Percentiles rank a stretch among this genome's conserved stretches.
phyloP scores from a whole-genome alignment of 2,797 vertebrate genomes.

The Rhabdophis nuchalis region DNA sequence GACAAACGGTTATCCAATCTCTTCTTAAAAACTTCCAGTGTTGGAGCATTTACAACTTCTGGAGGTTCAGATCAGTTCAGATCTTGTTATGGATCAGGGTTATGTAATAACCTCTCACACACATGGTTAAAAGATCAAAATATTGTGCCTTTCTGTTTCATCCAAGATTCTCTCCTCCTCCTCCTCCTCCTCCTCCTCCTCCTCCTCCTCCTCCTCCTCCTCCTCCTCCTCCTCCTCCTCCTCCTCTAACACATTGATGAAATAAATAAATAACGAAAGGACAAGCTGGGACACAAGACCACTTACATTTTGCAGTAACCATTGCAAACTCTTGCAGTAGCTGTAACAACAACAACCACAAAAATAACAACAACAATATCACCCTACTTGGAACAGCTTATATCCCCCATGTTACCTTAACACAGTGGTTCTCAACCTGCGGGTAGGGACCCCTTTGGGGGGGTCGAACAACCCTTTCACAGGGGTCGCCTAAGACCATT shows the following conservation, averaged over 20 bases:
- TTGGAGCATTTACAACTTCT: no score
- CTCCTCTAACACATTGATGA: not conserved
- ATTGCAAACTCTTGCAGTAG: not conserved
- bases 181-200: no score
- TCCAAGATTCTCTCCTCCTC: not conserved
- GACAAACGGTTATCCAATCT: no score
- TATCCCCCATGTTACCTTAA: no score
- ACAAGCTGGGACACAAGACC: not conserved
- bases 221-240: not conserved
- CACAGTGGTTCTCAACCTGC: no score
- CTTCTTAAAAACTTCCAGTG: no score
- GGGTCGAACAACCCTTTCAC: no score
- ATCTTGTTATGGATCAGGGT: not conserved
- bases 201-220: not conserved
- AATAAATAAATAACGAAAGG: not conserved
- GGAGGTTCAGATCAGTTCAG: not conserved
- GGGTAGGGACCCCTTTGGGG: no score
- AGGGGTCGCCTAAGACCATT: no score
- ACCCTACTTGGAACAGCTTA: no score
- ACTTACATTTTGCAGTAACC: not conserved
- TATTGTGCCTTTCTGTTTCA: not conserved
- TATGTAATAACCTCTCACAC: not conserved
- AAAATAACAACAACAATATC: no score
- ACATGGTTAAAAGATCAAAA: not conserved
- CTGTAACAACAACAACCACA: no score